Evolutionary conservation across 2,113 vertebrate genomes (phyloP), one percentile per base, ranked within the genome.

Genomic region (Aldabrachelys gigantea): DNA sequence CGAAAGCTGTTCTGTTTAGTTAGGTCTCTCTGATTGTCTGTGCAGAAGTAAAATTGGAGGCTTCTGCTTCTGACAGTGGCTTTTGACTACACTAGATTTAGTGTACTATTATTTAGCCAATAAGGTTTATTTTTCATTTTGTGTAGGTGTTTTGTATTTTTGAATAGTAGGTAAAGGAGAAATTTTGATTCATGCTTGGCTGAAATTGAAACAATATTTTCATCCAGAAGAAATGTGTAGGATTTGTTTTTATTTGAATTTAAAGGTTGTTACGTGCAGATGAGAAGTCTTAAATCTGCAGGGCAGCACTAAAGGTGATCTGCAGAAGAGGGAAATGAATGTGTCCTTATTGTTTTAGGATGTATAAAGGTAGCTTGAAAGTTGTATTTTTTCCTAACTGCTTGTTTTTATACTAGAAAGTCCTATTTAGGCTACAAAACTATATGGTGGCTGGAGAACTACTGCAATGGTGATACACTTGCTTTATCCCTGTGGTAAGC

Each of bases 31-130:
- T 3, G 59, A 6, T 72, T 93, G n/a, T 75, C 83, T 65, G 31
- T 86, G 56, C 31, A 88, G 38, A 91, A 62, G n/a, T 89, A 84
- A 93, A 53, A 31, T 91, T 82, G 59, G 49, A n/a, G 76, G 79
- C 10, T 75, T 93, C 24, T 59, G 72, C 4, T 92, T 57, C 44
- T 65, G 80, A 10, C 35, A 10, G 6, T 93, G 88, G 69, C 19
- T 93, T 84, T 88, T 78, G 53, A 44, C 86, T 72, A 11, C 80
- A 38, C 5, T 91, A 52, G 53, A 72, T 78, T 52, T 87, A 57
- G 89, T 85, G 79, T 69, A 35, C 62, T 56, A 3, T 88, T 89
- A 80, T n/a, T 95, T 86, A 76, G 21, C 31, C 80, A 85, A 0
- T 50, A 57, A 83, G 53, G 25, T 41, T 3, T 79, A 59, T 84